Conservation (phyloP, 1,140 invertebrate genomes). For the Lineus longissimus region DNA sequence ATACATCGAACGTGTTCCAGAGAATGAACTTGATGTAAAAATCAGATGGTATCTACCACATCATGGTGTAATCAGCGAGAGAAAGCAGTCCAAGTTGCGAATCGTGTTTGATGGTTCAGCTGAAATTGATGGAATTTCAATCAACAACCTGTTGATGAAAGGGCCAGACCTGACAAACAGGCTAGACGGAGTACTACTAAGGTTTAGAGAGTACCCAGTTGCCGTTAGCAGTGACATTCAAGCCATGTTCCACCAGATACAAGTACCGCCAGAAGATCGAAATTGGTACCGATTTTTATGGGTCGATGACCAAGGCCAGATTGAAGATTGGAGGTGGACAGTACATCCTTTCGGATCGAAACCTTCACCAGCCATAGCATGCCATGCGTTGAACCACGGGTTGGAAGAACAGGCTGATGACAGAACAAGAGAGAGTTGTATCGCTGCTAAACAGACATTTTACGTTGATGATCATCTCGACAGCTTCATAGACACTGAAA, state of each 20-base stretch:
- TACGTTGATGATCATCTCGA: too few species aligned
- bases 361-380: neutral
- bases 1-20: neutral
- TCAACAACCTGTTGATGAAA: slow-evolving; percentile 20
- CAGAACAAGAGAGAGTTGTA: too few species aligned
- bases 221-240: slow-evolving; percentile 9
- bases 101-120: neutral
- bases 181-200: slow-evolving; percentile 17
- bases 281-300: slow-evolving; percentile 5
- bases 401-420: too few species aligned
- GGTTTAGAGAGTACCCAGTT: slow-evolving; percentile 16
- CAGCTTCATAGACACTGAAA: too few species aligned
- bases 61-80: neutral
- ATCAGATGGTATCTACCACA: neutral
- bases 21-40: neutral
- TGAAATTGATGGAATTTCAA: slow-evolving; percentile 15
- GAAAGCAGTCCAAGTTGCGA: neutral
- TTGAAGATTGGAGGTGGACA: slow-evolving; percentile 5
- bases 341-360: slow-evolving; percentile 7
- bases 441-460: too few species aligned
- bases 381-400: too few species aligned
- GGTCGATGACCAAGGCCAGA: neutral
- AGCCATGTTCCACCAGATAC: neutral
- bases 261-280: neutral
- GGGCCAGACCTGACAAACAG: slow-evolving; percentile 43